These are phyloP conservation scores for Limenitis camilla DNA, from an alignment of 2,888 invertebrate genomes.

Conservation along the genomic window DNA sequence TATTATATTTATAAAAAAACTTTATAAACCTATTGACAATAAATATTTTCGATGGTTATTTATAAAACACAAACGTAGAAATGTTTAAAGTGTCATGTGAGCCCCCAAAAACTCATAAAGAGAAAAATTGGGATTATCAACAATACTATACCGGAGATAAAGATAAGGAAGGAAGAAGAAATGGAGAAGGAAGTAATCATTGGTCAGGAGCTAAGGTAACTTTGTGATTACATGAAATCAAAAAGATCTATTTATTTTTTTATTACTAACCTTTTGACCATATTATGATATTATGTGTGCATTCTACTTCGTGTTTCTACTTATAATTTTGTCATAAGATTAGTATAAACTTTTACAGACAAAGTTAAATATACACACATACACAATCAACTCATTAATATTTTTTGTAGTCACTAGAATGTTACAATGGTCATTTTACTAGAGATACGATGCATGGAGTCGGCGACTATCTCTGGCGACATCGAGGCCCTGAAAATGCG, in stretches of 20 bases:
- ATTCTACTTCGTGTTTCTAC: background rate
- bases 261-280: background rate
- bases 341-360: background rate
- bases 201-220: conserved; percentile 58
- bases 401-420: conserved; percentile 53
- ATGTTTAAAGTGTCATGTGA: conserved; percentile 8
- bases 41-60: background rate
- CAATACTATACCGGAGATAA: conserved; percentile 55
- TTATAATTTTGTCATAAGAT: background rate
- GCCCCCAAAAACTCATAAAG: conserved; percentile 15
- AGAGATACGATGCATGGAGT: conserved; percentile 65
- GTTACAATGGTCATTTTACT: conserved; percentile 56
- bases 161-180: conserved; percentile 39
- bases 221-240: too few relatives aligned
- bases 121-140: conserved; percentile 41
- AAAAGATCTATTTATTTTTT: too few relatives aligned
- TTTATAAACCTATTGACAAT: background rate
- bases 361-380: too few relatives aligned
- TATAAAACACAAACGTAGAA: background rate
- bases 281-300: too few relatives aligned
- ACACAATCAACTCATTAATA: too few relatives aligned
- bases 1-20: background rate
- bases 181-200: conserved; percentile 40
- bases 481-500: conserved; percentile 35
- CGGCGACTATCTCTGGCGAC: conserved; percentile 62